phyloP scores from a whole-genome alignment of 2,797 vertebrate genomes.

The Hydrophis major region DNA sequence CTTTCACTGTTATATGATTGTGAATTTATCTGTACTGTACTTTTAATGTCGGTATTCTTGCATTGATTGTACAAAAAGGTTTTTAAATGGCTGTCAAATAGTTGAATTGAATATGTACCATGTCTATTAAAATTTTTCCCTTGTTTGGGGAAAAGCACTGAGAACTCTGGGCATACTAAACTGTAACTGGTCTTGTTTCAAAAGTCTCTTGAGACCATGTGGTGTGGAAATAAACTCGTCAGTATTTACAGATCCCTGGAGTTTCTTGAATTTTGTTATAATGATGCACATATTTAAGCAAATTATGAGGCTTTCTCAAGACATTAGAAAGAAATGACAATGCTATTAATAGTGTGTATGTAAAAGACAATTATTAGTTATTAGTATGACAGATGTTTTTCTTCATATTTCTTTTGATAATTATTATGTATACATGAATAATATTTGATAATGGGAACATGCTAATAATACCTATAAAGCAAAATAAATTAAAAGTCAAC shows the following conservation, averaged over 20 bases:
- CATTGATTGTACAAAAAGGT: slow-evolving; percentile 71
- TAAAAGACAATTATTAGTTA: neutral
- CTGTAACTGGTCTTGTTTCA: slow-evolving; percentile 78
- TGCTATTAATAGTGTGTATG: neutral
- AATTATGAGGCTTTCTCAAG: neutral
- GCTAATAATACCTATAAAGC: neutral
- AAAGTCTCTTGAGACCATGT: slow-evolving; percentile 77
- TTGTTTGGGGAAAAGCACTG: slow-evolving; percentile 70
- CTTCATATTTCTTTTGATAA: slow-evolving; percentile 11
- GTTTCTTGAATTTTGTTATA: slow-evolving; percentile 1
- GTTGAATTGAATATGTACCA: slow-evolving; percentile 82
- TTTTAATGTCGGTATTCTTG: slow-evolving; percentile 82
- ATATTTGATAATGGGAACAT: neutral
- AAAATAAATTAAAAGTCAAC: neutral
- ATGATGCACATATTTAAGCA: slow-evolving; percentile 20
- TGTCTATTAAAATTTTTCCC: slow-evolving; percentile 74
- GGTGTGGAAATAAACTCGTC: slow-evolving; percentile 73
- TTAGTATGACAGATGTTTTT: neutral
- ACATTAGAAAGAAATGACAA: neutral
- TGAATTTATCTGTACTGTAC: slow-evolving; percentile 77
- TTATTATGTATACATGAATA: neutral
- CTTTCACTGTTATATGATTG: slow-evolving; percentile 70
- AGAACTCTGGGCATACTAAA: slow-evolving; percentile 74
- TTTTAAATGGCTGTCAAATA: slow-evolving; percentile 86
- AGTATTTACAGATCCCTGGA: slow-evolving; percentile 52